Evolutionary conservation across 1,140 invertebrate species (phyloP).

Genomic region (Colletes gigas): DNA sequence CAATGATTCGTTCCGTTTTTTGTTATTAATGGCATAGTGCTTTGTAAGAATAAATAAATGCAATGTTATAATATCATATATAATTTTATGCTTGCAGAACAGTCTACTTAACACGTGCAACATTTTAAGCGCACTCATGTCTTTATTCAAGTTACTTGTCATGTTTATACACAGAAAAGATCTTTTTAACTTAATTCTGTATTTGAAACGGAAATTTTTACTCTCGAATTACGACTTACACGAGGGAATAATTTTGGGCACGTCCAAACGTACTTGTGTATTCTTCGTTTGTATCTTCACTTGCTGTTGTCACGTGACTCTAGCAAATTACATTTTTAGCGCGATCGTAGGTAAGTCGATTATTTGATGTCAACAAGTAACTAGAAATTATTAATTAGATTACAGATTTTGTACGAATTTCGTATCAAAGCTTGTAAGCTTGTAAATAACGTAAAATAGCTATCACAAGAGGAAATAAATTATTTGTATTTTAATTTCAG

Average conservation of each 20-base stretch:
- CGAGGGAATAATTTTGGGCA: not conserved
- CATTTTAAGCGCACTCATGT: not conserved
- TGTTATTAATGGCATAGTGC: no score
- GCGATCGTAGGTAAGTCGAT: conserved; percentile 50
- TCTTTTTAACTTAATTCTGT: not conserved
- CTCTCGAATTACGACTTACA: not conserved
- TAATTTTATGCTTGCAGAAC: not conserved
- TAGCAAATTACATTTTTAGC: conserved; percentile 24
- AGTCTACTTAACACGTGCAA: not conserved
- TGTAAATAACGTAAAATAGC: no score
- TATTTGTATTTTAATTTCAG: not conserved
- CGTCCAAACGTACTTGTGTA: not conserved
- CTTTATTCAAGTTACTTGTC: not conserved
- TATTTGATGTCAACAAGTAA: not conserved
- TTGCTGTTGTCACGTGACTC: conserved; percentile 35
- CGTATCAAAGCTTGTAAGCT: no score
- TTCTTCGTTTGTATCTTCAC: conserved; percentile 34
- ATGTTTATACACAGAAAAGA: not conserved
- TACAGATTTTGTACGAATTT: no score
- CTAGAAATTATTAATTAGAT: no score
- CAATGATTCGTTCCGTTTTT: no score
- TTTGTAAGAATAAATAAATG: no score
- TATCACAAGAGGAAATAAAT: no score
- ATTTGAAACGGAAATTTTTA: not conserved
- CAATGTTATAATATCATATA: no score